Conservation (phyloP, 2,113 vertebrate species). For the Caloenas nicobarica region DNA sequence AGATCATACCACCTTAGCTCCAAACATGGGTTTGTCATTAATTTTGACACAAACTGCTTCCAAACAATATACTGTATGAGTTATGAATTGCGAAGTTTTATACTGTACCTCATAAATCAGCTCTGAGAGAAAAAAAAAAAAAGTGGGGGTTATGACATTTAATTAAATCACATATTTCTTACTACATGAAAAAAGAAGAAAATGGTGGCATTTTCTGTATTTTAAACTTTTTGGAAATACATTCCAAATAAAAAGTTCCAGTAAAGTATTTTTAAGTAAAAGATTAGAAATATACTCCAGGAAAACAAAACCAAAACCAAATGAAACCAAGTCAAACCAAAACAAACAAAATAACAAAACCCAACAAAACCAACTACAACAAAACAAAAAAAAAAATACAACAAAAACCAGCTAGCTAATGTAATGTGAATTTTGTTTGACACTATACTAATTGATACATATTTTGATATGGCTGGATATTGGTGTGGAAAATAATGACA, state of each 20-base stretch:
- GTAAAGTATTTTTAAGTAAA: neutral
- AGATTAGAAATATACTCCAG: neutral
- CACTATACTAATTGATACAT: neutral
- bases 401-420: rapidly evolving
- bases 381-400: no score
- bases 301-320: no score
- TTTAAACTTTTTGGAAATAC: neutral
- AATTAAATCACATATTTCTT: neutral
- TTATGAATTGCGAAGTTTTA: neutral
- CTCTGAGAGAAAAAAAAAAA: neutral
- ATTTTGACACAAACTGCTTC: neutral
- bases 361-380: rapidly evolving
- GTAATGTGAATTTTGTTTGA: neutral
- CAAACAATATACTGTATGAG: neutral
- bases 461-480: neutral
- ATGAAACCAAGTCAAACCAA: no score
- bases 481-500: neutral
- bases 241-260: neutral
- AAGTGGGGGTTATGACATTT: neutral
- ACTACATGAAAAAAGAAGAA: neutral
- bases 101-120: neutral
- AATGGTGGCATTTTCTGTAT: neutral
- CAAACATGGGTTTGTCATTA: neutral
- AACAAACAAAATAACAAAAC: no score
- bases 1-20: neutral